These are phyloP conservation scores for Pantherophis vulpinus DNA, from an alignment of 2,797 vertebrate species.

Conservation along the genomic window DNA sequence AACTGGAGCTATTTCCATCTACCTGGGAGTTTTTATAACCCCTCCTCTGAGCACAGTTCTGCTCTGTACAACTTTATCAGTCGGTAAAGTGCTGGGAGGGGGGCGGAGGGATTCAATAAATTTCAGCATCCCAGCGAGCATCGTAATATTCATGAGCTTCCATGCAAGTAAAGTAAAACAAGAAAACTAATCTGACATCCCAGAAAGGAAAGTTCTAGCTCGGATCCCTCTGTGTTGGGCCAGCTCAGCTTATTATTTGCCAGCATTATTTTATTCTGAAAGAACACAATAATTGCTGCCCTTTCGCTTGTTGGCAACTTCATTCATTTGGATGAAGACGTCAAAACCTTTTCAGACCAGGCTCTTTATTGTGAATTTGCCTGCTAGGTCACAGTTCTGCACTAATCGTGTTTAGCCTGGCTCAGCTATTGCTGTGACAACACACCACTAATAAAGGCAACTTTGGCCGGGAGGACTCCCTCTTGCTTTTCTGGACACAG, in stretches of 20 bases:
- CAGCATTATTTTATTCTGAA: background rate
- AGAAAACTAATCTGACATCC: background rate
- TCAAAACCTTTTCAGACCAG: background rate
- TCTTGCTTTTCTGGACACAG: background rate
- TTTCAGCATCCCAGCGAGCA: background rate
- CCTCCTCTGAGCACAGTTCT: background rate
- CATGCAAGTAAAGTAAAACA: background rate
- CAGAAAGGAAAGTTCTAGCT: background rate
- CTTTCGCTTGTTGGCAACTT: background rate
- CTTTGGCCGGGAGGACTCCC: background rate
- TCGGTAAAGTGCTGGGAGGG: background rate
- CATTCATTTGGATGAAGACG: background rate
- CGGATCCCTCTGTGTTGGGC: background rate
- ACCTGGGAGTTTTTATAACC: background rate
- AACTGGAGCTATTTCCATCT: background rate
- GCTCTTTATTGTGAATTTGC: background rate
- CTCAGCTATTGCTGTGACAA: background rate
- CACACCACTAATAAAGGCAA: background rate
- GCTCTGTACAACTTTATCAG: background rate
- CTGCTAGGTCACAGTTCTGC: background rate
- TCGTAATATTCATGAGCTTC: background rate
- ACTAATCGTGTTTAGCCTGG: background rate
- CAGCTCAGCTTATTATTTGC: background rate
- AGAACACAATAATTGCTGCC: background rate
- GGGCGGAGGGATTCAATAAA: background rate